Conservation (phyloP, 37 sponge, comb jelly and placozoan genomes). For the Agelas oroides region DNA sequence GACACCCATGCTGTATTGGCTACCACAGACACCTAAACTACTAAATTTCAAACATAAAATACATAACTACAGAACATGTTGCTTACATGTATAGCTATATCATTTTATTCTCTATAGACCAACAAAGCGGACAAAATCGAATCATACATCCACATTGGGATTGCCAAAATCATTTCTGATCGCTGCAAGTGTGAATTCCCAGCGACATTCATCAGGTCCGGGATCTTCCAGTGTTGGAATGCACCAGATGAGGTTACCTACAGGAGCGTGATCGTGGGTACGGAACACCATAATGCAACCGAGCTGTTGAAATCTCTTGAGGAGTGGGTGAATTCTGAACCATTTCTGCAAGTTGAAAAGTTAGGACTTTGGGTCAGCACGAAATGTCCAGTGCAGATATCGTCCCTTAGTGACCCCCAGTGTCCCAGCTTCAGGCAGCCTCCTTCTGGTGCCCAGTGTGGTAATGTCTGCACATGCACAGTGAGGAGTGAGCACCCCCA, state of each 20-base stretch:
- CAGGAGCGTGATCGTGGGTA: not conserved
- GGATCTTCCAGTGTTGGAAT: not conserved
- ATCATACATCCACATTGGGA: not conserved
- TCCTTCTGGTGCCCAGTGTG: no score
- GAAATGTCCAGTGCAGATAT: conserved; percentile 1
- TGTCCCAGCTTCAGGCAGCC: no score
- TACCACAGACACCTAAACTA: no score
- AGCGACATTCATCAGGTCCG: not conserved
- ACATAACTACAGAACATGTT: no score
- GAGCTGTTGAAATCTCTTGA: not conserved
- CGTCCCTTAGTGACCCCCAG: no score
- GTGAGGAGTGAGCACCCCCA: no score
- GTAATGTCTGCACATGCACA: no score
- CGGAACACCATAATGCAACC: not conserved
- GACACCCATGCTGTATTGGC: no score
- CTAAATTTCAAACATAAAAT: no score
- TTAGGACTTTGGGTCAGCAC: not conserved
- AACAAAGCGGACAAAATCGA: no score
- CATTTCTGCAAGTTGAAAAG: not conserved
- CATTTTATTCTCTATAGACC: no score
- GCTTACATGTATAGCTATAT: no score
- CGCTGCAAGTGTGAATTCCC: not conserved
- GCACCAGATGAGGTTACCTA: not conserved
- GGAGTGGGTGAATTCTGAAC: conserved; percentile 4
- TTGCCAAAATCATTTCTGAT: not conserved